phyloP scores from a whole-genome alignment of 2,797 vertebrate species.

The Uromys caudimaculatus region DNA sequence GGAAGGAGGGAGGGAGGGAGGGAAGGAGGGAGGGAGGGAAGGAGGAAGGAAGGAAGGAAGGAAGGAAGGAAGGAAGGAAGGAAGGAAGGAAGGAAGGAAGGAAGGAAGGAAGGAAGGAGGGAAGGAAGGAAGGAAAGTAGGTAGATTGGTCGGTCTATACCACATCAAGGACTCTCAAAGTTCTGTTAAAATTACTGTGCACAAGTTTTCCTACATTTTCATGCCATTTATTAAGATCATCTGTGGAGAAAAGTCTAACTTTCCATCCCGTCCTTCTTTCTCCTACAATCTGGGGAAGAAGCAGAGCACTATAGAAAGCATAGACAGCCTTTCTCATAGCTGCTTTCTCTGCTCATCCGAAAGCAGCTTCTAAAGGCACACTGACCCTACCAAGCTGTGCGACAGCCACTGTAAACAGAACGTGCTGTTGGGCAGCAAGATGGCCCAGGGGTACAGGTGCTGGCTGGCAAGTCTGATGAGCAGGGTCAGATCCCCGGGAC shows the following conservation, averaged over 20 bases:
- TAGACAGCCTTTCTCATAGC: background rate
- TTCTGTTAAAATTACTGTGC: background rate
- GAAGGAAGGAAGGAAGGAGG: no score
- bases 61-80: background rate
- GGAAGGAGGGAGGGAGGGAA: no score
- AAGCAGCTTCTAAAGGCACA: background rate
- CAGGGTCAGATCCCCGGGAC: background rate
- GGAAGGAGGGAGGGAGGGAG: no score
- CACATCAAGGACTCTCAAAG: background rate
- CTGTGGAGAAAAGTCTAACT: background rate
- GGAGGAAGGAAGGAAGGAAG: no score
- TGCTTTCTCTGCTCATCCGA: background rate
- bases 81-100: background rate
- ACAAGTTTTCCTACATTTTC: background rate
- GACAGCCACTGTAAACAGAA: background rate
- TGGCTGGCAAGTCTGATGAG: background rate
- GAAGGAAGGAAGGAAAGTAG: background rate
- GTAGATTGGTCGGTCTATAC: background rate
- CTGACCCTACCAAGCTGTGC: background rate
- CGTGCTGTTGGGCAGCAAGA: background rate
- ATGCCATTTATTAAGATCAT: background rate
- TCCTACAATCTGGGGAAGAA: background rate
- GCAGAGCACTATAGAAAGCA: background rate
- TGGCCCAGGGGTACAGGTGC: background rate
- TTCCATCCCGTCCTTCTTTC: background rate